These are phyloP conservation scores for Cotesia vestalis DNA, from an alignment of 1,140 invertebrate genomes.

Conservation along the genomic window DNA sequence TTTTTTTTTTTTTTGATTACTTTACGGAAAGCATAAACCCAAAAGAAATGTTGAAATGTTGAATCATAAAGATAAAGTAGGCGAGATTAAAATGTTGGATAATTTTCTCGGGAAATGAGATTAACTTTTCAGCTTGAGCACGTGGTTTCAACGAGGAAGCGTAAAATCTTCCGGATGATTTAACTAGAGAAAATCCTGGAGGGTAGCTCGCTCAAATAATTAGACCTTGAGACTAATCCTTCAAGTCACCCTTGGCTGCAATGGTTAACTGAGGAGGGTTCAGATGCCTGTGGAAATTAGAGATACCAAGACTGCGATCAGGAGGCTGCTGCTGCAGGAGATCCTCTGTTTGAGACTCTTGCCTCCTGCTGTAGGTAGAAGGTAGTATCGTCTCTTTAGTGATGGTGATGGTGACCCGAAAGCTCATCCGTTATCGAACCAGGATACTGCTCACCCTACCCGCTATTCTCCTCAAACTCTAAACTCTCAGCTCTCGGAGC, in stretches of 20 bases:
- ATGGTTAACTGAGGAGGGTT: too few species aligned
- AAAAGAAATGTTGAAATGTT: too few species aligned
- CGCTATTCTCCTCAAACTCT: background rate
- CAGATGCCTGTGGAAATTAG: background rate
- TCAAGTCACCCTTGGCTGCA: constrained; percentile 21
- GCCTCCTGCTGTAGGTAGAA: too few species aligned
- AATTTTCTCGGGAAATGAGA: background rate
- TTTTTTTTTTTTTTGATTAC: too few species aligned
- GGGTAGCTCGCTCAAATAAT: constrained; percentile 33
- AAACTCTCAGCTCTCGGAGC: background rate
- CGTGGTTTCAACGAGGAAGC: constrained; percentile 5
- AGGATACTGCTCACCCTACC: constrained; percentile 18
- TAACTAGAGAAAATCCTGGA: constrained; percentile 28
- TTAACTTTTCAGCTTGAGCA: constrained; percentile 13
- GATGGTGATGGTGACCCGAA: constrained; percentile 19
- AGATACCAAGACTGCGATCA: background rate
- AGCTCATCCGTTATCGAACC: constrained; percentile 31
- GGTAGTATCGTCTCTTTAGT: constrained; percentile 12
- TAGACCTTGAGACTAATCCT: constrained; percentile 36
- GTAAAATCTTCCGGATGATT: constrained; percentile 29
- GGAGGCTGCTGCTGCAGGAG: too few species aligned
- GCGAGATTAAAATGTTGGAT: background rate
- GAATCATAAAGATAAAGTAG: too few species aligned
- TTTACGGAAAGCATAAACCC: constrained; percentile 13
- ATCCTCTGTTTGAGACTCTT: too few species aligned